Evolutionary conservation across 2,797 vertebrate species (phyloP).

Genomic region (Karalla daura): DNA sequence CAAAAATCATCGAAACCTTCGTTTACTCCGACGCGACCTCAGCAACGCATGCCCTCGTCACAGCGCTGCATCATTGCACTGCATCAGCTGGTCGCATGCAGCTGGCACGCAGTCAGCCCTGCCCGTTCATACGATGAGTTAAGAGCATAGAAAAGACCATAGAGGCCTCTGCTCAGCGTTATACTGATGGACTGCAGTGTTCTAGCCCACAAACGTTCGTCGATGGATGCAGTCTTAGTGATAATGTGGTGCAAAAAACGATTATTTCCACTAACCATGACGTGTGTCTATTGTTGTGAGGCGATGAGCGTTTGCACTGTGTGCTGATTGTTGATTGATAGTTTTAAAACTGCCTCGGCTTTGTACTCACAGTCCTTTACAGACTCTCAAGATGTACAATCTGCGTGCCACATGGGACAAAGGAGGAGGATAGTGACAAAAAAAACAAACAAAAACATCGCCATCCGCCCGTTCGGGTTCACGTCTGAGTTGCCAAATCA

Average conservation of each 20-base stretch:
- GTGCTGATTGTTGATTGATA: background rate
- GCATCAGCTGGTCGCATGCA: slow-evolving; percentile 45
- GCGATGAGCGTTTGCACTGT: too few species aligned
- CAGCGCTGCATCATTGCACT: slow-evolving; percentile 42
- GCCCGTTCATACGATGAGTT: too few species aligned
- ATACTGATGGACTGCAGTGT: too few species aligned
- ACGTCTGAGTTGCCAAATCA: background rate
- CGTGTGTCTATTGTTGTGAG: background rate
- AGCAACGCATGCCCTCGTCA: background rate
- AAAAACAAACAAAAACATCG: background rate
- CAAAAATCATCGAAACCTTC: background rate
- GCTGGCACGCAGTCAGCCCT: slow-evolving; percentile 28
- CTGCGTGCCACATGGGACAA: background rate
- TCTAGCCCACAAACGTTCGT: too few species aligned
- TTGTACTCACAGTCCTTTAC: too few species aligned
- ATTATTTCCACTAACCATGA: too few species aligned
- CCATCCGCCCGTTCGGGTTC: slow-evolving; percentile 1
- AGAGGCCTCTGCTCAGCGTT: too few species aligned
- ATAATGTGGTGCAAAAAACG: too few species aligned
- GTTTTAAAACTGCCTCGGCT: background rate
- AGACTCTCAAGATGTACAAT: too few species aligned
- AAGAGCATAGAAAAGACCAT: slow-evolving; percentile 57
- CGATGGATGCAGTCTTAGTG: too few species aligned
- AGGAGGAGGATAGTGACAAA: background rate
- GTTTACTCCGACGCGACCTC: background rate